Conservation (phyloP, 2,797 vertebrate species). For the Parauchenoglanis ngamensis region DNA sequence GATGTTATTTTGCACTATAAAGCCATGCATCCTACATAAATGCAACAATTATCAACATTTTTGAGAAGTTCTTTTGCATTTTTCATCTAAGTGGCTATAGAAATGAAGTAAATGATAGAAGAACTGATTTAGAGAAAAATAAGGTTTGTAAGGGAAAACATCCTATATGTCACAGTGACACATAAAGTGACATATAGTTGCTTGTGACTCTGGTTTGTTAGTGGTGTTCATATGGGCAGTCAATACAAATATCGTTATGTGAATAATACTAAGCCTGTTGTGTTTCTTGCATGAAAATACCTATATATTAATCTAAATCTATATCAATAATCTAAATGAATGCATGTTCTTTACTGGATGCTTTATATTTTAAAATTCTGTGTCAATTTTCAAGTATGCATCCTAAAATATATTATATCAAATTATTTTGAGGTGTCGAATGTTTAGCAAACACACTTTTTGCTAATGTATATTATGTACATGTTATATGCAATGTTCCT, state of each 20-base stretch:
- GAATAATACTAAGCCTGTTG: not conserved
- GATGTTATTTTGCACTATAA: not conserved
- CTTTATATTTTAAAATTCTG: not conserved
- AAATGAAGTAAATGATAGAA: not conserved
- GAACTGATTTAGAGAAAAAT: not conserved
- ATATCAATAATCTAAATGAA: not conserved
- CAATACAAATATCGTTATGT: not conserved
- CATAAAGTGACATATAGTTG: not conserved
- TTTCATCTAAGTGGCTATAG: not conserved
- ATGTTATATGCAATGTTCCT: not conserved
- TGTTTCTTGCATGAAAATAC: not conserved
- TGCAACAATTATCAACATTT: not conserved
- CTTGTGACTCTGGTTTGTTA: not conserved
- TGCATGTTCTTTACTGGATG: not conserved
- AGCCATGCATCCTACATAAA: not conserved
- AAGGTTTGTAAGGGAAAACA: not conserved
- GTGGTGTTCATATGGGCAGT: not conserved
- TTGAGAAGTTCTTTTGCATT: not conserved
- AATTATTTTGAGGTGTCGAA: not conserved
- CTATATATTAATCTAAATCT: too few relatives aligned
- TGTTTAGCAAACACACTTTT: not conserved
- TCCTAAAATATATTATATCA: not conserved
- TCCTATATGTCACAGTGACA: not conserved
- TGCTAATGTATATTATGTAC: not conserved
- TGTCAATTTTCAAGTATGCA: not conserved